Evolutionary conservation across 2,797 vertebrate species (phyloP), one percentile per base, ranked within the genome.

Genomic region (Anas flavirostris): DNA sequence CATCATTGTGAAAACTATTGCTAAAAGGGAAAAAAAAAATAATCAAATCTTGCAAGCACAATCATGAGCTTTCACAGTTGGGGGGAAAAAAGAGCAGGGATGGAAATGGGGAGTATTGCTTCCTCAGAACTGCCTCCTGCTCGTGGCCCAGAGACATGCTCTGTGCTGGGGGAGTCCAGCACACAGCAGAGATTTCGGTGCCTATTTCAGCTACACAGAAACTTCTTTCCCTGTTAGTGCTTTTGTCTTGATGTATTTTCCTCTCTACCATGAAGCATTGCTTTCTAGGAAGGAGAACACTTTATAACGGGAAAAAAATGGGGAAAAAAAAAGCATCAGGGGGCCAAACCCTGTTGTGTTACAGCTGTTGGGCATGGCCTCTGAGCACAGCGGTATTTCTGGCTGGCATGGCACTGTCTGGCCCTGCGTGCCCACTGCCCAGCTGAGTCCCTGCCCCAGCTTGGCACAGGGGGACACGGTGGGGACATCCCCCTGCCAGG

Each of bases 241-340:
- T 52, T 37, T 66, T 37, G 35, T 5, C 19, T 3, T 39, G 28
- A 23, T 44, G 58, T 41, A 19, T 1, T 21, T 12, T 16, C 15
- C 19, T 3, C 15, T 35, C 25, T 6, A 12, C 35, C 6, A 6
- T 5, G 10, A 29, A 74, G 37, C 68, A 44, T 55, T 21, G 16
- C 44, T 68, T 68, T 78, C 21, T 26, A 58, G 74, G 55, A 50
- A 44, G 74, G 9, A 31, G 19, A 29, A 21, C 6, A 31, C 53
- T 72, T 67, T 37, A 5, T 12, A 44, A 16, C 1, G 29, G 67
- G 74, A 18, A 56, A 73, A 58, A 43, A 43, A 43, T 43, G 31
- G 1, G 33, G 41, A 7, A 16, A 16, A 15, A 16, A 12, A 9
- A 37, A 22, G 11, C 5, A 0, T 10, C 26, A 10, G 18, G 0